These are phyloP conservation scores for Macrosiphum euphorbiae DNA, from an alignment of 2,888 invertebrate genomes.

Conservation along the genomic window DNA sequence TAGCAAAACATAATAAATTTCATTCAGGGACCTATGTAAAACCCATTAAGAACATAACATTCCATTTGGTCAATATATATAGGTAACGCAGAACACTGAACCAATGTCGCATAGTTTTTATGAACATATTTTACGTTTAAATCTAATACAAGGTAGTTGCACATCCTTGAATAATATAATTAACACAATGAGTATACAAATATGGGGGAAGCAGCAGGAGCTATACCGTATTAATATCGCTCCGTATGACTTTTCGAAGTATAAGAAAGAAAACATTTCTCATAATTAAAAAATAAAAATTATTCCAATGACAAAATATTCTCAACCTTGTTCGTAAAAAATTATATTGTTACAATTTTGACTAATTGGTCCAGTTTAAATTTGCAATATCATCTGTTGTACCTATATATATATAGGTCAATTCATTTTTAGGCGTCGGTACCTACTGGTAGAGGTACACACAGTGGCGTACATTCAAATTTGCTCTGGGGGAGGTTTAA, in stretches of 20 bases:
- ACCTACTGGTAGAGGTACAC: background rate
- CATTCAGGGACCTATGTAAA: background rate
- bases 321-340: constrained; percentile 30
- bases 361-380: constrained; percentile 19
- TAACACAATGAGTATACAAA: constrained; percentile 46
- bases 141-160: constrained; percentile 14
- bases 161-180: constrained; percentile 50
- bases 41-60: background rate
- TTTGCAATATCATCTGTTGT: background rate
- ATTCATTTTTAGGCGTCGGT: background rate
- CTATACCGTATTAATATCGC: background rate
- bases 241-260: background rate
- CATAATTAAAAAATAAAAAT: constrained; percentile 9
- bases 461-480: too few relatives aligned
- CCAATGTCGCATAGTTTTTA: constrained; percentile 41
- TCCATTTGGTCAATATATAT: constrained; percentile 32
- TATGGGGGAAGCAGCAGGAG: constrained; percentile 20
- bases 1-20: background rate
- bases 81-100: background rate
- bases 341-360: background rate
- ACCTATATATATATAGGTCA: background rate
- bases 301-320: constrained; percentile 15
- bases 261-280: constrained; percentile 19
- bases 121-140: constrained; percentile 20
- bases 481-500: too few relatives aligned